Base-by-base conservation (phyloP, 1,140 invertebrate species). In the Drosophila parvula region DNA sequence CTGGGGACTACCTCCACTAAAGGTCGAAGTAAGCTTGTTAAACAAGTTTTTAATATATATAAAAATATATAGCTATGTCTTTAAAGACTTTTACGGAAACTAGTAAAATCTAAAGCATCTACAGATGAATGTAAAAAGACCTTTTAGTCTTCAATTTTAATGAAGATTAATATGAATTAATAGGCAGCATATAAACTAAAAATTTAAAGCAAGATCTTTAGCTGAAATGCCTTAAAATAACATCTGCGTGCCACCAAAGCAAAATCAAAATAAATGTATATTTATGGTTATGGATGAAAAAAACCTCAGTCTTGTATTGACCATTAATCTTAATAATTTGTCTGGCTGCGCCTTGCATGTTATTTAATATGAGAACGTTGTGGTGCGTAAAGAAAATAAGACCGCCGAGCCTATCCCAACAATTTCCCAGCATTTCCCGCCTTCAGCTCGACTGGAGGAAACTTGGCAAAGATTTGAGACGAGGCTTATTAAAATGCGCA, bases 401-500 rank as follows among this genome's bases (percentile, higher is more conserved):
- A 12, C 11, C 10, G 12, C n/a, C 32, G 4, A 22, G 14, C 40
- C 40, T 38, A 45, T 40, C 14, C 16, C 41, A 48, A 50, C 18
- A 11, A 34, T 9, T 22, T 47, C 8, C 16, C 40, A 34, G 16
- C 18, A 4, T 50, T 9, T 22, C 8, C 14, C 9, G 7, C 12
- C 18, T 44, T 8, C 36, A 43, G 14, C 27, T 28, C n/a, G 12
- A 12, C 48, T 4, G 9, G 3, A 3, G 28, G 8, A 67, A 67
- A 55, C 48, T 88, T 63, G 70, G 53, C 43, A 61, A 82, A 77
- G 83, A 88, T 79, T 86, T 68, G 58, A 45, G 71, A 16, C 28
- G 30, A 14, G 40, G 68, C 71, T 89, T 88, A 83, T 88, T 88
- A 89, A 88, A 80, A 83, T 78, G 68, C 73, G 84, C 73, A 88